Evolutionary conservation across 2,113 vertebrate genomes (phyloP).

Genomic region (Zootoca vivipara): DNA sequence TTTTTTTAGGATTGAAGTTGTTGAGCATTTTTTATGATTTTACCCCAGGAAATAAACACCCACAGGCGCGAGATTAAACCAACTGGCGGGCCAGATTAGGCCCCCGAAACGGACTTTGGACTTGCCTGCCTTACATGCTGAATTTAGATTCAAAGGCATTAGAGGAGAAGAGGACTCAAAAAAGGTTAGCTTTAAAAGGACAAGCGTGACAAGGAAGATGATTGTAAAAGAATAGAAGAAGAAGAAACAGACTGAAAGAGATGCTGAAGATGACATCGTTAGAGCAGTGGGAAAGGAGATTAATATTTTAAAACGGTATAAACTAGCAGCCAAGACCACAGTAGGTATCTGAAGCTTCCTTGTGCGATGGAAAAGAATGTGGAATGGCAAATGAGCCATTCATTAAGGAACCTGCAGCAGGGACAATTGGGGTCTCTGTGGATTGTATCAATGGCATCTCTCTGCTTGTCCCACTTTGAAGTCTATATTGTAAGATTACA

Average conservation of each 20-base stretch:
- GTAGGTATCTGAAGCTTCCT: slow-evolving; percentile 46
- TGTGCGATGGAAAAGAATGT: slow-evolving; percentile 30
- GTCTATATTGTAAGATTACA: slow-evolving; percentile 42
- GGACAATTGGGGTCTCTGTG: slow-evolving; percentile 48
- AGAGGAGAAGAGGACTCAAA: too few relatives aligned
- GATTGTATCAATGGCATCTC: slow-evolving; percentile 44
- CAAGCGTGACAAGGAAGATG: slow-evolving; percentile 22
- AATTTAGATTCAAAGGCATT: not conserved
- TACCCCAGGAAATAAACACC: too few relatives aligned
- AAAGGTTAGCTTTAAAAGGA: slow-evolving; percentile 5
- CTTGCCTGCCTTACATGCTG: not conserved
- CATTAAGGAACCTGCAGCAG: slow-evolving; percentile 53
- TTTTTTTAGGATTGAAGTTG: too few relatives aligned
- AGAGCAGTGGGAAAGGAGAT: slow-evolving; percentile 19
- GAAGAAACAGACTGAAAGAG: slow-evolving; percentile 35
- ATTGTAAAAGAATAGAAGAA: slow-evolving; percentile 35
- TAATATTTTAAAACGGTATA: slow-evolving; percentile 24
- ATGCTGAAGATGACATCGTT: slow-evolving; percentile 7
- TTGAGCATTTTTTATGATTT: too few relatives aligned
- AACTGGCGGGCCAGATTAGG: too few relatives aligned
- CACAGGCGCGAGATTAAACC: too few relatives aligned
- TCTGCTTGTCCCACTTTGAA: slow-evolving; percentile 48
- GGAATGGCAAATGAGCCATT: slow-evolving; percentile 55
- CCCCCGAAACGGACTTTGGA: too few relatives aligned
- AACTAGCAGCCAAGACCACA: not conserved